A percentile compares a stretch with the other conserved stretches of the same genome.
Evolutionary conservation across 2,113 vertebrate species (phyloP).

Genomic region (Oxyruncus cristatus): DNA sequence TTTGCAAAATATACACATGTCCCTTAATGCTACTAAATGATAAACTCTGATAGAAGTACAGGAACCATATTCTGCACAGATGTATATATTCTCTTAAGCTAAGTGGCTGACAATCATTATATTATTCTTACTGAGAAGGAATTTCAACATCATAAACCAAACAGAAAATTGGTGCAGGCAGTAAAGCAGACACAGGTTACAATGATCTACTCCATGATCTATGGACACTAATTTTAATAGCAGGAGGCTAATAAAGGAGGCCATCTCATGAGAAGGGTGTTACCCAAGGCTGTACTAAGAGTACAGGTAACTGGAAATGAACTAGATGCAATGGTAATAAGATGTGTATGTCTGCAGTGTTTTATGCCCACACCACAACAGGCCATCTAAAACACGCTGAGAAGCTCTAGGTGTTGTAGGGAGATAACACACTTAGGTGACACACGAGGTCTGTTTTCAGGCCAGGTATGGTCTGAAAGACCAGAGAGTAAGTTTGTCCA

Average conservation of each 20-base stretch:
- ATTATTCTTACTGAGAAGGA: neutral
- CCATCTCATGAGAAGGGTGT: neutral
- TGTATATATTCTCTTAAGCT: neutral
- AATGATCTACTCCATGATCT: neutral
- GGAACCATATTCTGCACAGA: neutral
- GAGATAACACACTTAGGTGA: neutral
- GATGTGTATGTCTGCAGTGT: neutral
- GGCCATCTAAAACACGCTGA: neutral
- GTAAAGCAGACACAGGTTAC: neutral
- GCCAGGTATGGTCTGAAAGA: neutral
- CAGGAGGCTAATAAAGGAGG: neutral
- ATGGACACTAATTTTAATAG: neutral
- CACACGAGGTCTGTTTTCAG: neutral
- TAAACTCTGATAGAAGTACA: neutral
- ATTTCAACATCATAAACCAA: neutral
- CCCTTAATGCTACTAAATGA: neutral
- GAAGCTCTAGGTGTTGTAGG: neutral
- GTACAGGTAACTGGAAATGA: neutral
- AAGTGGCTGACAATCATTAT: neutral
- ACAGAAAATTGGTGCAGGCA: neutral
- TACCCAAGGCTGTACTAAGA: neutral
- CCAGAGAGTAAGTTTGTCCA: neutral
- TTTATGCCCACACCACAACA: neutral
- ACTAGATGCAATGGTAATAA: neutral
- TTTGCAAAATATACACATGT: neutral